Base-by-base conservation (phyloP, 1,140 invertebrate genomes). In the Drosophila grimshawi region DNA sequence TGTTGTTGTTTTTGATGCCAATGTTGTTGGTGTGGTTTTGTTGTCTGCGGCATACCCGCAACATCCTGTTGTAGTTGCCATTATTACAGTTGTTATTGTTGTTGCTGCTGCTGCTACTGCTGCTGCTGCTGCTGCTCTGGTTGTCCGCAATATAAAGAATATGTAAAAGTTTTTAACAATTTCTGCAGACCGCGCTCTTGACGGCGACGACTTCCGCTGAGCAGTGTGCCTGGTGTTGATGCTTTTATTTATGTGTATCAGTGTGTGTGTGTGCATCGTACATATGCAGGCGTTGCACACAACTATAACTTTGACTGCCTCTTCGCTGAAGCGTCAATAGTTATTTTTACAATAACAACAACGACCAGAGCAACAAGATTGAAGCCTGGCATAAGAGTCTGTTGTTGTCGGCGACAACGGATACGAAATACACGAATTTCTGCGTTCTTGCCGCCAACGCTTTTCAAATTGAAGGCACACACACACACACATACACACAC, bases 71-170 rank as follows among this genome's bases (percentile, higher is more conserved):
- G 77, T 73, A 67, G 77, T 76, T 77, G 74, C 73, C 48, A 76
- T 88, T 86, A 86, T 86, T 86, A 81, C 82, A 88, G 76, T 86
- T 86, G 78, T 86, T 86, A 81, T 85, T 80, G 81, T 85, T 75
- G 67, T 66, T 73, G 81, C 67, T 32, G 5, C 69, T 43, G 61
- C 68, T 43, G 59, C 62, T 43, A 52, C 68, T 43, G 59, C 62
- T n/a, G 10, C 74, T 33, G 10, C 69, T 43, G 68, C 68, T 48
- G 63, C 66, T 43, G 10, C 74, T 33, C 11, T 63, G 35, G 68
- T 74, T 48, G 63, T 62, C 77, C 73, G 74, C 81, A 86, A 64
- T 76, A 62, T 69, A 78, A 83, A 81, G 77, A 82, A 82, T 82
- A 82, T 86, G 73, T 70, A 78, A 88, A 88, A 88, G 85, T 88